Evolutionary conservation across 2,113 vertebrate species (phyloP), one percentile per base, ranked within the genome.

Genomic region (Melospiza georgiana): DNA sequence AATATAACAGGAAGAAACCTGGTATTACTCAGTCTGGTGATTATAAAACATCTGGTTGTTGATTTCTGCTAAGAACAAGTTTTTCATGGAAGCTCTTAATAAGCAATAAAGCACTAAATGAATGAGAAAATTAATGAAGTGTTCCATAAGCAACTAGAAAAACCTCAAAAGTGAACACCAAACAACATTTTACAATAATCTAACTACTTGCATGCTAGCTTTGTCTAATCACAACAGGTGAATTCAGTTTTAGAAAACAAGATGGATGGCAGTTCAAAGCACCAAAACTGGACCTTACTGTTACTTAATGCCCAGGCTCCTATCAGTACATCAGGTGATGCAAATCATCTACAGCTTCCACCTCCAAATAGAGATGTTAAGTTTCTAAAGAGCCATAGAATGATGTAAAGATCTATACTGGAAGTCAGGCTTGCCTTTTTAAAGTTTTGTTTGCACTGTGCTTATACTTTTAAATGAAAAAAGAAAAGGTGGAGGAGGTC

Each of bases 371-470:
- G 3, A 89, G 44, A 49, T 15, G 5, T 14, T 39, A n/a, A 31
- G 12, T 58, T 67, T 78, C 52, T 63, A 9, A 74, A 71, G 48
- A 59, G 41, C 18, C 12, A 51, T 0, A 48, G 20, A 61, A 33
- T 6, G 19, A 63, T 25, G 11, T 7, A 35, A 90, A 63, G 63
- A 46, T 41, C n/a, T 43, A 4, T 13, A 15, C 1, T 44, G 19
- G 14, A 79, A 86, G 24, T 9, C 41, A 82, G 11, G 27, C 6
- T 71, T 4, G 44, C 55, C 11, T 39, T 69, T 62, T 49, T 33
- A 0, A 85, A n/a, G 12, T 35, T 79, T 58, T 41, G 7, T 37
- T 78, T 58, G 57, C 6, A 19, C 9, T 49, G 7, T 0, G 0
- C 25, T 41, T 61, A 17, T 20, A 52, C 3, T 48, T 43, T 33